A percentile compares a stretch with the other conserved stretches of the same genome.
Conservation (phyloP, 2,113 vertebrate species). For the Synchiropus splendidus region DNA sequence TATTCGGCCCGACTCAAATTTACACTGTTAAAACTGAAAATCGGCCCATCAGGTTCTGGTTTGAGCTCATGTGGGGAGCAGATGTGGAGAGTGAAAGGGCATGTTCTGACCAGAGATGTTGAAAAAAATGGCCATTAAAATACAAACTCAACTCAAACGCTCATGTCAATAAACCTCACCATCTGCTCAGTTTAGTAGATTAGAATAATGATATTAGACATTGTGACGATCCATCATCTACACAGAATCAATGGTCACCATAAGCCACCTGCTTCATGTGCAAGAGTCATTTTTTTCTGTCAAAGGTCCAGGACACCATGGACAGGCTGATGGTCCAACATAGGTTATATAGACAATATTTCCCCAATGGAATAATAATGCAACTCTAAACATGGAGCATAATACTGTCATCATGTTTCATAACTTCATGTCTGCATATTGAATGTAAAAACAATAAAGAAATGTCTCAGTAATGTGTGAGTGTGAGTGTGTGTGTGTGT, state of each 20-base stretch:
- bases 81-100: background rate
- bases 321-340: too few relatives aligned
- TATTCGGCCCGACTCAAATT: background rate
- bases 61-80: background rate
- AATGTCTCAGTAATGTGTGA: background rate
- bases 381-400: too few relatives aligned
- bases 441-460: too few relatives aligned
- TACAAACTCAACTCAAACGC: background rate
- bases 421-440: too few relatives aligned
- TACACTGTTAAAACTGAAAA: background rate
- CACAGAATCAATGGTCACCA: conserved; percentile 1
- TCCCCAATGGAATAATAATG: too few relatives aligned
- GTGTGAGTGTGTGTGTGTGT: conserved; percentile 1
- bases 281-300: conserved; percentile 14
- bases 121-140: background rate
- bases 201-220: conserved; percentile 23
- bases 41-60: background rate
- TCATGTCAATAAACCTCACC: background rate
- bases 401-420: too few relatives aligned
- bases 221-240: conserved; percentile 8
- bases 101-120: too few relatives aligned
- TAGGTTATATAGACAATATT: too few relatives aligned
- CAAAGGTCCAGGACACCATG: background rate
- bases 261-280: conserved; percentile 5
- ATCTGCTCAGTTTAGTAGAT: conserved; percentile 11